phyloP scores from a whole-genome alignment of 2,888 invertebrate genomes.

The Erebia ligea region DNA sequence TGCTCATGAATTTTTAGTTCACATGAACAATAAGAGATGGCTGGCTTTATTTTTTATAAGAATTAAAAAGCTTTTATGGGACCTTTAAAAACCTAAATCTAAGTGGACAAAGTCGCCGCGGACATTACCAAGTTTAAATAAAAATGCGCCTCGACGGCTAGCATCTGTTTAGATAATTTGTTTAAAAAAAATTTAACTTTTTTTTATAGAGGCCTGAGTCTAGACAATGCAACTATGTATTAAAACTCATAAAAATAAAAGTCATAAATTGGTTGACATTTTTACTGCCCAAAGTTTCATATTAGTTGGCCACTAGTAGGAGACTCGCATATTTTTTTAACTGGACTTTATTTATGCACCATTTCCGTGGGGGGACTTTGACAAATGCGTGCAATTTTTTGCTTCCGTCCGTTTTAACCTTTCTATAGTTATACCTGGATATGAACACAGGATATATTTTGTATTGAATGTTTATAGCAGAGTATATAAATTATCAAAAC shows the following conservation, averaged over 20 bases:
- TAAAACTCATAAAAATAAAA: conserved; percentile 6
- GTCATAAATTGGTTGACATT: not conserved
- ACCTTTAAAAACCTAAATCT: no score
- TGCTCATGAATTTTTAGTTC: no score
- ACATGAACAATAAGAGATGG: no score
- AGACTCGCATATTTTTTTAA: conserved; percentile 60
- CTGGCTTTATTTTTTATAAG: no score
- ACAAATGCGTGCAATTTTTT: conserved; percentile 78
- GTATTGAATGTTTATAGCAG: no score
- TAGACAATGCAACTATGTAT: not conserved
- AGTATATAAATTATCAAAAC: no score
- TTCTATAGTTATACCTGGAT: conserved; percentile 38
- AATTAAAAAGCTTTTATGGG: no score
- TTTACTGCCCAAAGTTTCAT: conserved; percentile 15
- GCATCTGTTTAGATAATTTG: not conserved
- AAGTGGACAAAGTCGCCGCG: no score
- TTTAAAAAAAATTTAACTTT: not conserved
- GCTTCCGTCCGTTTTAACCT: conserved; percentile 52
- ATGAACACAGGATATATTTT: not conserved
- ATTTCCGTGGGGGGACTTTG: conserved; percentile 78
- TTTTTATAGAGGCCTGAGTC: not conserved
- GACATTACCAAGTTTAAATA: no score
- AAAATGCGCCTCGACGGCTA: not conserved
- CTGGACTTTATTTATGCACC: conserved; percentile 79
- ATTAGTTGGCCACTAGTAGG: conserved; percentile 46